Percentiles rank a stretch among this genome's conserved stretches.
Evolutionary conservation across 2,888 invertebrate species (phyloP).

Genomic region (Gymnosoma rotundatum): DNA sequence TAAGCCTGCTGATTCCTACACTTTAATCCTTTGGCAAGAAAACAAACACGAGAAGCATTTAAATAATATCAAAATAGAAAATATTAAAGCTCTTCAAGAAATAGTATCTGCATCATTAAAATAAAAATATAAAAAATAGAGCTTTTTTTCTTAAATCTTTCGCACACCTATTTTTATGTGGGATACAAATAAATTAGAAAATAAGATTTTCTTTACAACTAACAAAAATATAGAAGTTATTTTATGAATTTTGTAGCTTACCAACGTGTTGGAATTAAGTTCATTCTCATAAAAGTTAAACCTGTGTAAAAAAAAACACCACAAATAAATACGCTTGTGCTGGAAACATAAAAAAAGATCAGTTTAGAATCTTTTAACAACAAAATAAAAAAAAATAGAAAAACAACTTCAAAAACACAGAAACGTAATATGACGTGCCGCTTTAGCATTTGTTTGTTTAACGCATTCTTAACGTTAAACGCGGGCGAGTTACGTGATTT

Average conservation of each 20-base stretch:
- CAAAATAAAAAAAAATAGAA: background rate
- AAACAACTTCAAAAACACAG: slow-evolving; percentile 3
- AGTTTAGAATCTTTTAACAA: slow-evolving; percentile 14
- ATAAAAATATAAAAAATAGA: no score
- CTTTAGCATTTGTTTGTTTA: slow-evolving; percentile 65
- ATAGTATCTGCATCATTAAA: no score
- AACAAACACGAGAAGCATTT: no score
- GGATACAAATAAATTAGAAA: background rate
- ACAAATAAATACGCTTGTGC: slow-evolving; percentile 35
- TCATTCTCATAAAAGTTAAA: background rate
- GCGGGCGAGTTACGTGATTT: slow-evolving; percentile 70
- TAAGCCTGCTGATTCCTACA: no score
- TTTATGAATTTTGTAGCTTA: slow-evolving; percentile 33
- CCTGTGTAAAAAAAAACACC: background rate
- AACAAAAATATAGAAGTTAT: slow-evolving; percentile 35
- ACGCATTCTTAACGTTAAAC: slow-evolving; percentile 72
- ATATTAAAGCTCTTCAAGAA: no score
- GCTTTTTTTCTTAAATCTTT: no score
- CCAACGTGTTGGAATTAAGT: slow-evolving; percentile 65
- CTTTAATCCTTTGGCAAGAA: no score
- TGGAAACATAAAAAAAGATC: slow-evolving; percentile 18
- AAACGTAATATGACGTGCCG: slow-evolving; percentile 55
- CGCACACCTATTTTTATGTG: no score
- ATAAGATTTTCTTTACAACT: background rate
- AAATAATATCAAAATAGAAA: no score